phyloP scores from a whole-genome alignment of 2,113 vertebrate genomes.

The Neotragus pygmaeus region DNA sequence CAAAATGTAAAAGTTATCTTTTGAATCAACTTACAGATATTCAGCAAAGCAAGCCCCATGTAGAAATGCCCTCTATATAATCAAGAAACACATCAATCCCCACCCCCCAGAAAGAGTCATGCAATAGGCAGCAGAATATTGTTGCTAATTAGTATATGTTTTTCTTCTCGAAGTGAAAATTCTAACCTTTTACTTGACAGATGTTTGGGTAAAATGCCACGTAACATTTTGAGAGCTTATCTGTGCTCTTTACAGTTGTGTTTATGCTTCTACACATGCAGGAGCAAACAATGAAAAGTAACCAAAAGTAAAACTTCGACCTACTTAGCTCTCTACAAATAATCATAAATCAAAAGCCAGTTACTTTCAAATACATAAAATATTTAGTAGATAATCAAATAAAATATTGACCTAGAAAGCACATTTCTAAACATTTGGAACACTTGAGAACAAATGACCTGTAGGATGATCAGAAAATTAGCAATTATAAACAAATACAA shows the following conservation, averaged over 20 bases:
- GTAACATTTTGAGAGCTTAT: slow-evolving; percentile 82
- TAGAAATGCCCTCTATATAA: not conserved
- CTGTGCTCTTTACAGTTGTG: slow-evolving; percentile 77
- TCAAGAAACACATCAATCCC: slow-evolving; percentile 50
- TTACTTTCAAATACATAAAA: slow-evolving; percentile 48
- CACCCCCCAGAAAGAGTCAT: slow-evolving; percentile 43
- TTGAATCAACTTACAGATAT: not conserved
- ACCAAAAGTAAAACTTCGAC: slow-evolving; percentile 63
- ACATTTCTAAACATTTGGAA: not conserved
- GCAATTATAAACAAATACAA: not conserved
- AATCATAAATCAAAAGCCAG: slow-evolving; percentile 32
- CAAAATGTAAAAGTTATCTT: not conserved
- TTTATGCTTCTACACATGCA: slow-evolving; percentile 72
- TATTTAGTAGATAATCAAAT: slow-evolving; percentile 25
- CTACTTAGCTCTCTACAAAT: slow-evolving; percentile 51
- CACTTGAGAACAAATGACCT: not conserved
- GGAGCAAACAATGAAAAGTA: slow-evolving; percentile 70
- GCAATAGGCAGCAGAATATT: slow-evolving; percentile 63
- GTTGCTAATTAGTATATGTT: slow-evolving; percentile 80
- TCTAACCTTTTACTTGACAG: slow-evolving; percentile 85
- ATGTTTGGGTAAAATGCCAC: slow-evolving; percentile 80
- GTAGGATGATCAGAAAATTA: not conserved
- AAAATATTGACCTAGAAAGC: not conserved
- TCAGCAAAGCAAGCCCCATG: not conserved
- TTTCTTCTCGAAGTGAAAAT: slow-evolving; percentile 81